A percentile compares a stretch with the other conserved stretches of the same genome.
These are phyloP conservation scores for Alosa alosa DNA, from an alignment of 2,113 vertebrate species.

Conservation along the genomic window DNA sequence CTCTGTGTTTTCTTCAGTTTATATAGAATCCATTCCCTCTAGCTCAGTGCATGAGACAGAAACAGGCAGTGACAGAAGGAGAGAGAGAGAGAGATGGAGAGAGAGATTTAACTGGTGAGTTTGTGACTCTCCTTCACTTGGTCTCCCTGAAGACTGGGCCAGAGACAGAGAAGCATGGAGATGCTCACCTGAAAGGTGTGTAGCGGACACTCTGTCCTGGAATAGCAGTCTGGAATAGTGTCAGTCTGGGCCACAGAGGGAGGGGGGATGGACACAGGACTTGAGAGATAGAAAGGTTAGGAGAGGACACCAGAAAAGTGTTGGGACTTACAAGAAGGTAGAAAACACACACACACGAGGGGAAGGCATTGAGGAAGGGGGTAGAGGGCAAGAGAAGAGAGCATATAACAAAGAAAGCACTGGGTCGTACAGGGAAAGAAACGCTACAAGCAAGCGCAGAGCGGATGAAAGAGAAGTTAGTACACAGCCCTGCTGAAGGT, in stretches of 20 bases:
- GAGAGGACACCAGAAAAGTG: not conserved
- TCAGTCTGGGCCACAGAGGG: not conserved
- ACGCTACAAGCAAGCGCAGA: not conserved
- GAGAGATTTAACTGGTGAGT: constrained; percentile 8
- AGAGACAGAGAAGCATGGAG: constrained; percentile 10
- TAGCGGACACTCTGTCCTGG: constrained; percentile 19
- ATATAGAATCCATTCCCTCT: not conserved
- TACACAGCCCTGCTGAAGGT: not conserved
- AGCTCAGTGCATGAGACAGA: not conserved
- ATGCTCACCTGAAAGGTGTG: constrained; percentile 33
- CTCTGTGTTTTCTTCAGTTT: not conserved
- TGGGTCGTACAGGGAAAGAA: too few species aligned
- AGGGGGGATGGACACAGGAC: not conserved
- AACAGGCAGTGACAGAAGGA: not conserved
- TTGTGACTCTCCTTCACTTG: constrained; percentile 46
- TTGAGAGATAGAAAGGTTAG: not conserved
- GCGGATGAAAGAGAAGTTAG: not conserved
- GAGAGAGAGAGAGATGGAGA: not conserved
- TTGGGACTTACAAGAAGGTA: not conserved
- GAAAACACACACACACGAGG: not conserved
- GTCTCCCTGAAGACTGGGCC: constrained; percentile 29
- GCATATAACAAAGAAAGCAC: not conserved
- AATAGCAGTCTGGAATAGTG: not conserved
- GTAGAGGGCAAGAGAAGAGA: not conserved
- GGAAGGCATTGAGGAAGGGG: constrained; percentile 6